These are phyloP conservation scores for Mastigias papua DNA, from an alignment of 30 jellyfish, hydroid and myxozoan species.

Conservation along the genomic window DNA sequence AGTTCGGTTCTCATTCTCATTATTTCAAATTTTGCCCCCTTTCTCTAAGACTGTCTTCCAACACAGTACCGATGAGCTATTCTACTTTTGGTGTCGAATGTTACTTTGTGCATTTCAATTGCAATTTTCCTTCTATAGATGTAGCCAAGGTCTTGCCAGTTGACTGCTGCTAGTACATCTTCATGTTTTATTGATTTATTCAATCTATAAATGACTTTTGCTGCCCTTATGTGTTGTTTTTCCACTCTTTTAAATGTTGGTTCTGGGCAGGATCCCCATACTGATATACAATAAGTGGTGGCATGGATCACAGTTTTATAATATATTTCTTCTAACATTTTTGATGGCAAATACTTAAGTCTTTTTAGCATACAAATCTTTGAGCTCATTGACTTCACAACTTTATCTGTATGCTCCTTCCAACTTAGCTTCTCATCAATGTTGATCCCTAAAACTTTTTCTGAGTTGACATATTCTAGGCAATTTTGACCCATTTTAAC, in stretches of 20 bases:
- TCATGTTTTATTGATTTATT: slow-evolving; percentile 20
- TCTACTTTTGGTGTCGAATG: slow-evolving; percentile 34
- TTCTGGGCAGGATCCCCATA: slow-evolving; percentile 70
- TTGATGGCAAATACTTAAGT: slow-evolving; percentile 51
- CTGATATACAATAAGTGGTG: slow-evolving; percentile 61
- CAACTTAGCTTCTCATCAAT: slow-evolving; percentile 64
- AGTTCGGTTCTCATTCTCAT: slow-evolving; percentile 54
- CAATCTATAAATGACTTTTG: slow-evolving; percentile 50
- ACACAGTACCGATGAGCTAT: slow-evolving; percentile 30
- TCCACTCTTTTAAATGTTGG: slow-evolving; percentile 44
- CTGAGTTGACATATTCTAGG: slow-evolving; percentile 40
- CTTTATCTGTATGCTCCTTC: slow-evolving; percentile 62
- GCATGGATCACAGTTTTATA: slow-evolving; percentile 56
- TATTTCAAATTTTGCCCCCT: slow-evolving; percentile 40
- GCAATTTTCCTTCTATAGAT: slow-evolving; percentile 45
- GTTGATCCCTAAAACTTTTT: slow-evolving; percentile 60
- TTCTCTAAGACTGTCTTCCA: slow-evolving; percentile 38
- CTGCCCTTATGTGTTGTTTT: slow-evolving; percentile 65
- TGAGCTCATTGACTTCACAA: slow-evolving; percentile 58
- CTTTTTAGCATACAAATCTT: slow-evolving; percentile 53
- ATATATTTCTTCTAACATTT: slow-evolving; percentile 50
- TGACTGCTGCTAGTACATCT: slow-evolving; percentile 56
- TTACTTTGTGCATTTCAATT: slow-evolving; percentile 48
- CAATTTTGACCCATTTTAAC: slow-evolving; percentile 58
- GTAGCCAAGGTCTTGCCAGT: slow-evolving; percentile 64